Conservation (phyloP, 2,797 vertebrate species). For the Propithecus perrieri region DNA sequence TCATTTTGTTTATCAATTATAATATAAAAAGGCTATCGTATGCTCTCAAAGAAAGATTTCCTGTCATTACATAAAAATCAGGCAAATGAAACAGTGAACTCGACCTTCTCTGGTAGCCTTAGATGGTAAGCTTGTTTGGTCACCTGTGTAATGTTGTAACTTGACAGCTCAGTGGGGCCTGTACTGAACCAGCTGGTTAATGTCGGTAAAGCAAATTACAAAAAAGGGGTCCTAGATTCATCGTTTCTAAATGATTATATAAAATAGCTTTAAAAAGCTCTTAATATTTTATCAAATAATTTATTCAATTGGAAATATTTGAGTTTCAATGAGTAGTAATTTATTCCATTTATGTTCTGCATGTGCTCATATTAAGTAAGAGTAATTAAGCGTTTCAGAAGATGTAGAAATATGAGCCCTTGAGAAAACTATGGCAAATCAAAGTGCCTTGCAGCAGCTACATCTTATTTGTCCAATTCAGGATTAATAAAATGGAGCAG, state of each 20-base stretch:
- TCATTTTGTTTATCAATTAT: background rate
- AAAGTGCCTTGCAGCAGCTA: background rate
- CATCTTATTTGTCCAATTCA: constrained; percentile 29
- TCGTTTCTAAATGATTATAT: background rate
- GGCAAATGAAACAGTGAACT: background rate
- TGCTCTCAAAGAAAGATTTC: background rate
- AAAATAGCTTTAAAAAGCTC: background rate
- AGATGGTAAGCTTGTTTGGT: background rate
- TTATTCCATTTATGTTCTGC: constrained; percentile 30
- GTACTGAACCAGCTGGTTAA: background rate
- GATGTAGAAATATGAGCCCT: background rate
- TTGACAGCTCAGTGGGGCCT: background rate
- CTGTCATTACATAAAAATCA: background rate
- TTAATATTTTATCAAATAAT: constrained; percentile 40
- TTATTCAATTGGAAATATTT: constrained; percentile 43
- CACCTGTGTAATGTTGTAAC: background rate
- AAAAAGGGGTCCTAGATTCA: background rate
- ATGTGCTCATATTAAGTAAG: constrained; percentile 8
- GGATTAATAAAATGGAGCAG: background rate
- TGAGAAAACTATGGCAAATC: background rate
- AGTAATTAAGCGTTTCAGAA: constrained; percentile 13
- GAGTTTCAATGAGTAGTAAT: background rate
- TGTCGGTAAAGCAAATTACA: background rate
- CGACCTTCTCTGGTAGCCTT: background rate
- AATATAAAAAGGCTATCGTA: background rate